phyloP scores from a whole-genome alignment of 2,797 vertebrate genomes.

The Accipiter superciliosus region DNA sequence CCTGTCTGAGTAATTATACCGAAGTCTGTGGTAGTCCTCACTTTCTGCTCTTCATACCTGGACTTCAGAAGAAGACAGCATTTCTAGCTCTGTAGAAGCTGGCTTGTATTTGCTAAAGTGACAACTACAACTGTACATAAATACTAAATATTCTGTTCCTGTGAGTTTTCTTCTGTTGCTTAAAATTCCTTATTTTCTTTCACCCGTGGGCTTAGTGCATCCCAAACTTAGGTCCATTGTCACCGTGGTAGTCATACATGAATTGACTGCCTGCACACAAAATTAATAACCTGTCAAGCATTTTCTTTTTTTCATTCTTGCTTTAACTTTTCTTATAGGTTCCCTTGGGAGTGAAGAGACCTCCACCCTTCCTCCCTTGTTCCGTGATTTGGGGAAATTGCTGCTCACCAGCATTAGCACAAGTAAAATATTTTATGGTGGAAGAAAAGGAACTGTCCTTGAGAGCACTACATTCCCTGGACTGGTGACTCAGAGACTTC shows the following conservation, averaged over 20 bases:
- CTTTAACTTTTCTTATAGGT: conserved; percentile 8
- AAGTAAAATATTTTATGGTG: neutral
- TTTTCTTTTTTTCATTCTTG: neutral
- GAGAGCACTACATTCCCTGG: neutral
- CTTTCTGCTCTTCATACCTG: neutral
- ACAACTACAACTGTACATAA: neutral
- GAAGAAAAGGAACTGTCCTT: neutral
- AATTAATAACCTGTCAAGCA: neutral
- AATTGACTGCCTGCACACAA: neutral
- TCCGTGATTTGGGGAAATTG: neutral
- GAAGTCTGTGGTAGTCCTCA: neutral
- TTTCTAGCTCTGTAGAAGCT: neutral
- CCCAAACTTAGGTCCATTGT: neutral
- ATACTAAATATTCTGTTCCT: neutral
- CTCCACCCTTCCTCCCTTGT: neutral
- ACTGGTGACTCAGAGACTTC: neutral
- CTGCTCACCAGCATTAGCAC: neutral
- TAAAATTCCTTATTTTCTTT: neutral
- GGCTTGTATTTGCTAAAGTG: neutral
- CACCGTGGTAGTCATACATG: neutral
- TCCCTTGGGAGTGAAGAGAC: neutral
- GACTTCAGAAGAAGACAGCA: neutral
- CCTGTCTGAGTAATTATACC: neutral
- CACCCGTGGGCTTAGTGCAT: neutral
- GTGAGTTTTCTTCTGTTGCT: neutral